Evolutionary conservation across 2,113 vertebrate genomes (phyloP).

Genomic region (Poecile atricapillus): DNA sequence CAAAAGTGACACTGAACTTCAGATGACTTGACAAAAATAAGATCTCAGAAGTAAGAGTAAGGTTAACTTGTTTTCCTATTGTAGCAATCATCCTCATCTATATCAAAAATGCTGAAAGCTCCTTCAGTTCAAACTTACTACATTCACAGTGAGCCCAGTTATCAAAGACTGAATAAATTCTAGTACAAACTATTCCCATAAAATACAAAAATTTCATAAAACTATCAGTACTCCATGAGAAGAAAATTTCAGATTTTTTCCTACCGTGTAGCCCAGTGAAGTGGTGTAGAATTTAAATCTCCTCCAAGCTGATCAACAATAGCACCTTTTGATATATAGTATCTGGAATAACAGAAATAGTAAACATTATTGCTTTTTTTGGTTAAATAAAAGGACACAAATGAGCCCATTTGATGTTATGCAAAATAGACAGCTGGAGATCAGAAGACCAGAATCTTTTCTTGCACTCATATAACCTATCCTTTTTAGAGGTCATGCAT

Average conservation of each 20-base stretch:
- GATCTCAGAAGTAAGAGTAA: neutral
- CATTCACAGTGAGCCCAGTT: neutral
- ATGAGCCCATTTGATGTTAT: neutral
- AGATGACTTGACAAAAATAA: neutral
- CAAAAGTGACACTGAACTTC: neutral
- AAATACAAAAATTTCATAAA: neutral
- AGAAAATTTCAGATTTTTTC: neutral
- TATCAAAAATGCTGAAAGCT: neutral
- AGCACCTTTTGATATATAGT: constrained; percentile 98
- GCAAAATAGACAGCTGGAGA: neutral
- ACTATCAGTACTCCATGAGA: neutral
- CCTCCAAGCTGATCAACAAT: constrained; percentile 97
- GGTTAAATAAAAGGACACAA: neutral
- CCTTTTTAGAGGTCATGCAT: neutral
- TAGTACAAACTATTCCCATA: neutral
- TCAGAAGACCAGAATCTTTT: neutral
- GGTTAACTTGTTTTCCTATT: neutral
- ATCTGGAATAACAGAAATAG: constrained; percentile 74
- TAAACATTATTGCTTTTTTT: neutral
- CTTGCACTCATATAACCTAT: neutral
- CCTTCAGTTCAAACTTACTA: neutral
- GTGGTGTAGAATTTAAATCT: constrained; percentile 96
- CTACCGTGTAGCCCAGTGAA: constrained; percentile 99
- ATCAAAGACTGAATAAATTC: neutral
- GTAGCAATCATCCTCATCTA: neutral